Evolutionary conservation across 2,113 vertebrate species (phyloP), one percentile per base, ranked within the genome.

Genomic region (Chionis minor): DNA sequence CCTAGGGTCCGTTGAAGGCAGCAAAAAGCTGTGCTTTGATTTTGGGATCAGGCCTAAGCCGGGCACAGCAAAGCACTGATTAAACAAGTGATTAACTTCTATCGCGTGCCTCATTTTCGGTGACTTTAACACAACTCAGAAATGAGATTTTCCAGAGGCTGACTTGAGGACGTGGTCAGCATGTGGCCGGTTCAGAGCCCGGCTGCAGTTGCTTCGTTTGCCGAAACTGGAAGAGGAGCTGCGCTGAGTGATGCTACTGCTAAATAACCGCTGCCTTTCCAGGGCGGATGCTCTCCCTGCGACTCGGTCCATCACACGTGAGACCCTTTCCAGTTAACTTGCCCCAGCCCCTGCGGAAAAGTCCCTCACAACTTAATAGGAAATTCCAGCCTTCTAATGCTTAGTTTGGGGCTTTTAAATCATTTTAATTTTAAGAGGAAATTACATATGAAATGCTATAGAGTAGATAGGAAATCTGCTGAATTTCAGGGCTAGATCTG

Each of bases 341-440:
- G 38, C 5, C 75, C 80, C 9, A 79, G 24, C 38, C 56, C 21
- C 56, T 21, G 19, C 2, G 4, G 61, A 65, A 91, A 89, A 52
- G 20, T 35, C 44, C 35, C 87, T 67, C 49, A 45, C 19, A 49
- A 12, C 22, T 82, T 69, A 32, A 45, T n/a, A 79, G 49, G 58
- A 80, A 95, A 91, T 82, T 85, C 28, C 62, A 90, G 23, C 7
- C 32, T 77, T 90, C 33, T 69, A 80, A 74, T 61, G 52, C 19
- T 49, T 90, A 52, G 74, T 63, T 85, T 9, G 11, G 28, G 38
- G 12, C 20, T 91, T 96, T 75, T 44, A 2, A 81, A 75, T 87
- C 2, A 42, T 72, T 92, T 86, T 51, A 78, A 78, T 91, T 92
- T 86, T 59, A 78, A 78, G 89, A 90, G 81, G 86, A 70, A 90